Conservation (phyloP, 2,797 vertebrate genomes). For the Kryptopterus vitreolus region DNA sequence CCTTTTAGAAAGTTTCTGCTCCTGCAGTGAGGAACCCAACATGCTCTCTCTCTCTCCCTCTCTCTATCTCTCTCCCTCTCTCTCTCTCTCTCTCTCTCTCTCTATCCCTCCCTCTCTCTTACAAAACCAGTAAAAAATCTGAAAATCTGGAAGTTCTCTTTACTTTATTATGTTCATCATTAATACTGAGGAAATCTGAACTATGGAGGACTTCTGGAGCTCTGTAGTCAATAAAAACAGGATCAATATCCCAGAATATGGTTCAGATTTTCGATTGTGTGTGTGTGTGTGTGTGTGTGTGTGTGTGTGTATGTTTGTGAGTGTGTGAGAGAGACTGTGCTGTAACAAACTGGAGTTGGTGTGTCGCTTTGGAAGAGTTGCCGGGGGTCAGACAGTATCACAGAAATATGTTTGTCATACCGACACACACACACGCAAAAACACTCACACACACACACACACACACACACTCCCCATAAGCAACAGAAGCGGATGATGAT, state of each 20-base stretch:
- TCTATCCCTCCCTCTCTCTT: background rate
- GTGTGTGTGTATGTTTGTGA: background rate
- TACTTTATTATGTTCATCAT: too few species aligned
- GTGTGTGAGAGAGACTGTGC: background rate
- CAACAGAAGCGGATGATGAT: slow-evolving; percentile 1
- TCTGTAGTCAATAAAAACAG: too few species aligned
- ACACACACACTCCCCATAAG: background rate
- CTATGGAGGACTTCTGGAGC: too few species aligned
- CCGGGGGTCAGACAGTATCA: slow-evolving; percentile 63
- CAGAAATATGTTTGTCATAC: slow-evolving; percentile 25
- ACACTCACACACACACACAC: slow-evolving; percentile 17
- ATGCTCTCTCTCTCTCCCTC: background rate
- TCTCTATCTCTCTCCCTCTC: background rate
- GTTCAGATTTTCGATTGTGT: too few species aligned
- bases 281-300: background rate
- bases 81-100: background rate
- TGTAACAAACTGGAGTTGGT: slow-evolving; percentile 52
- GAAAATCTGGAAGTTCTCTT: too few species aligned
- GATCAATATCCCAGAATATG: too few species aligned
- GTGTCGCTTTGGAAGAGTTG: slow-evolving; percentile 35
- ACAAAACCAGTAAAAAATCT: too few species aligned
- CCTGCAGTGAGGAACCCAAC: background rate
- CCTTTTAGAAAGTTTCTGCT: slow-evolving; percentile 3
- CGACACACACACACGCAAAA: slow-evolving; percentile 3
- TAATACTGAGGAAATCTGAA: too few species aligned